phyloP scores from a whole-genome alignment of 2,797 vertebrate genomes.

The Danio choprae region DNA sequence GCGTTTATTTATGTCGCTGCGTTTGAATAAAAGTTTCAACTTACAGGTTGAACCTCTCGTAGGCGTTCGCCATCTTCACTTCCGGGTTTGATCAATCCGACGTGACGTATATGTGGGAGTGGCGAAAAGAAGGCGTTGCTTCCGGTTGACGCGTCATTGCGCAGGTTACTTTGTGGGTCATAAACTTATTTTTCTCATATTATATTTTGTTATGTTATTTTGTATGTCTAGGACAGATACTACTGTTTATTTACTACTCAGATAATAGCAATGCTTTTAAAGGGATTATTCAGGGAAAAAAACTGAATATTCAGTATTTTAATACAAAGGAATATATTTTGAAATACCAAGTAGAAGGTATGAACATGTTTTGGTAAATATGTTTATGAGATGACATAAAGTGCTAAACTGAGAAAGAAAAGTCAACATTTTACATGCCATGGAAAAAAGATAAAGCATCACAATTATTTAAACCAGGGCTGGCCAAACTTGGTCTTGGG shows the following conservation, averaged over 20 bases:
- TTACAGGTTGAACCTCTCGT: slow-evolving; percentile 92
- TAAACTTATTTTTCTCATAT: neutral
- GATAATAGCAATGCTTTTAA: neutral
- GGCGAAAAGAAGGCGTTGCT: neutral
- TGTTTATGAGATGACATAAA: no score
- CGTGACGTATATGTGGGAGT: slow-evolving; percentile 46
- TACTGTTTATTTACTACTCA: neutral
- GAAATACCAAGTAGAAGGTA: no score
- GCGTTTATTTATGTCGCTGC: neutral
- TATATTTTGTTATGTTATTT: neutral
- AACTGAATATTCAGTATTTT: no score
- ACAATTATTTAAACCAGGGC: neutral
- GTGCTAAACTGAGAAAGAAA: no score
- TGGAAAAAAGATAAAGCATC: no score
- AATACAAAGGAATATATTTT: no score
- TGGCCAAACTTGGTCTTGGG: no score
- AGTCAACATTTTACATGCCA: no score
- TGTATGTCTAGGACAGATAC: neutral
- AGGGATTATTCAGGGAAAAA: no score
- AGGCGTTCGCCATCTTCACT: slow-evolving; percentile 87
- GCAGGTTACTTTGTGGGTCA: no score
- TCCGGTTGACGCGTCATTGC: neutral
- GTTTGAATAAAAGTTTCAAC: slow-evolving; percentile 68
- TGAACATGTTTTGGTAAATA: no score
- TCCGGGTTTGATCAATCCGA: slow-evolving; percentile 59